phyloP scores from a whole-genome alignment of 2,888 invertebrate genomes.

The Brachyptera risi region DNA sequence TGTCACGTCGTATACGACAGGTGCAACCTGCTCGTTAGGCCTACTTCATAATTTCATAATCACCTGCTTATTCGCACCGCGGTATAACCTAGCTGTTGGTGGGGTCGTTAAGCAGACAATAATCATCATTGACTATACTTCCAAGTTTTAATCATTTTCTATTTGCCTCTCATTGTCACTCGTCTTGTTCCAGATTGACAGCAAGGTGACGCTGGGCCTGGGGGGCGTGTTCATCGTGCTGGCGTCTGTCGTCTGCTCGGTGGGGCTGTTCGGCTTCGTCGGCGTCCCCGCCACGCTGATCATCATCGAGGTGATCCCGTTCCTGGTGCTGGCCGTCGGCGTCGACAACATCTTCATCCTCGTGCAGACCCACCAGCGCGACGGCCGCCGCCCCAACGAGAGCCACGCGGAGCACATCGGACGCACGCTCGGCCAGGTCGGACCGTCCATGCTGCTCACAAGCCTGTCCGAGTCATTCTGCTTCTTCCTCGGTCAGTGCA shows the following conservation, averaged over 20 bases:
- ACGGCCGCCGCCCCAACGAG: conserved; percentile 67
- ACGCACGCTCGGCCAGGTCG: conserved; percentile 86
- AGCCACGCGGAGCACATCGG: conserved; percentile 84
- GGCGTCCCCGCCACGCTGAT: conserved; percentile 92
- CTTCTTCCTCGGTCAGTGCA: conserved; percentile 80
- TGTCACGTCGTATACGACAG: no score
- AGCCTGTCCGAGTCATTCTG: conserved; percentile 92
- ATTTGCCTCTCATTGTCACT: no score
- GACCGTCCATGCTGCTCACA: conserved; percentile 94
- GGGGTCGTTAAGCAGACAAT: no score
- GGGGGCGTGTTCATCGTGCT: conserved; percentile 92
- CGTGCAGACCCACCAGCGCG: conserved; percentile 90
- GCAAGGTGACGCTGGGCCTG: conserved; percentile 92
- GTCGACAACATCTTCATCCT: conserved; percentile 99
- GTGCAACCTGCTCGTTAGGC: no score
- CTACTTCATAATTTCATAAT: no score
- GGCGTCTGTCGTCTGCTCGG: conserved; percentile 86
- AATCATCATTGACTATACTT: no score
- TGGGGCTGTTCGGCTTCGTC: conserved; percentile 88
- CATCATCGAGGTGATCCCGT: conserved; percentile 95
- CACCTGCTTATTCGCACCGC: no score
- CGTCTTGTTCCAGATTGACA: conserved; percentile 76
- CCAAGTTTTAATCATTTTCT: no score
- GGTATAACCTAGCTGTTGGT: no score
- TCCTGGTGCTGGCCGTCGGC: conserved; percentile 95